Evolutionary conservation across 2,888 invertebrate genomes (phyloP).

Genomic region (Ormyrus labotus): DNA sequence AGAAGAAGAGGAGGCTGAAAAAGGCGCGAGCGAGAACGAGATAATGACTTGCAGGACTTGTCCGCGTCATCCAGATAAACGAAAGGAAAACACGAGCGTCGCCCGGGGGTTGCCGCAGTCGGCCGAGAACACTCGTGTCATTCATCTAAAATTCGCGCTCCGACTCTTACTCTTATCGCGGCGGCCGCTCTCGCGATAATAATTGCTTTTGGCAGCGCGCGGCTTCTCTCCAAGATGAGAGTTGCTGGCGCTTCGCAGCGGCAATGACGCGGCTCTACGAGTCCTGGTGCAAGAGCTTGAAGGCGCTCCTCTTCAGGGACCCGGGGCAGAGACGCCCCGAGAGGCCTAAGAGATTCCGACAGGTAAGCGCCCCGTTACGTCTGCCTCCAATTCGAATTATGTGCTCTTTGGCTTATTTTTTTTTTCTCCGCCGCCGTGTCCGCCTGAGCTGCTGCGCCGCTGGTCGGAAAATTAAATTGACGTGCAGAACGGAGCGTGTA

Average conservation of each 20-base stretch:
- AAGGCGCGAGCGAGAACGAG: background rate
- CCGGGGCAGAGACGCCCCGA: background rate
- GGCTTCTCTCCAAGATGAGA: background rate
- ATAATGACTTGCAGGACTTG: constrained; percentile 41
- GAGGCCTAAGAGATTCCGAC: constrained; percentile 1
- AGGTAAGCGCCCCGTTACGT: constrained; percentile 23
- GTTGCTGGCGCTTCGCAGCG: background rate
- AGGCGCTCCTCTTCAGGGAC: background rate
- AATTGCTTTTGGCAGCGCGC: background rate
- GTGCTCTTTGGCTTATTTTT: background rate
- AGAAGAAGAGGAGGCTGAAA: background rate
- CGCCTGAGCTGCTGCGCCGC: background rate
- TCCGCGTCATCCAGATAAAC: constrained; percentile 26
- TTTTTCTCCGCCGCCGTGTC: background rate
- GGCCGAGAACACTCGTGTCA: background rate
- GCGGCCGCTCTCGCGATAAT: background rate
- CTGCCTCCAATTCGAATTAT: background rate
- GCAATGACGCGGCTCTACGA: background rate
- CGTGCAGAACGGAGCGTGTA: background rate
- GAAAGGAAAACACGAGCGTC: constrained; percentile 14
- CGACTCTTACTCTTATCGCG: background rate
- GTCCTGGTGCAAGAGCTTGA: background rate
- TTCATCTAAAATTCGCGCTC: background rate
- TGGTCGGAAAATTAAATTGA: background rate
- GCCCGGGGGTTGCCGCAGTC: background rate